Evolutionary conservation across 2,888 invertebrate species (phyloP).

Genomic region (Spialia ferax): DNA sequence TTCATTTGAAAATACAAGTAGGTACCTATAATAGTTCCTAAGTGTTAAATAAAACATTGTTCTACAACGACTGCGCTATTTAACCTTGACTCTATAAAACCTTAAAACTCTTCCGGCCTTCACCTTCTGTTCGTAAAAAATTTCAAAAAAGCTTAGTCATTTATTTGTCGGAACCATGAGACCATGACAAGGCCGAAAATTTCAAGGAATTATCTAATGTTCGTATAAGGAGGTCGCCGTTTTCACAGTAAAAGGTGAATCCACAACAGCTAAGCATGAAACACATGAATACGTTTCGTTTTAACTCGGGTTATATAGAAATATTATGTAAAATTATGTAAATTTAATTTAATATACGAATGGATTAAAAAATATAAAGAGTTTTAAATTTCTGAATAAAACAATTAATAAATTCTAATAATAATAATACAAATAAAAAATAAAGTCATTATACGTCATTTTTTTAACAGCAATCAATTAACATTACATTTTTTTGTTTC

Average conservation of each 20-base stretch:
- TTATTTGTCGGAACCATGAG: constrained; percentile 10
- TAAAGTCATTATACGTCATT: no score
- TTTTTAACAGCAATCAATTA: no score
- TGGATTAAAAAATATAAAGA: no score
- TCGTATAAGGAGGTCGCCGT: background rate
- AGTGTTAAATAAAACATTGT: background rate
- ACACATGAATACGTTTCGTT: no score
- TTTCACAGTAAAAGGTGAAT: background rate
- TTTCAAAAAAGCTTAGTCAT: constrained; percentile 23
- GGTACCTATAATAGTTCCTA: background rate
- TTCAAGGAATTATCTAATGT: constrained; percentile 14
- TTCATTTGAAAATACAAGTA: no score
- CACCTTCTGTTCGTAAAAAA: constrained; percentile 1
- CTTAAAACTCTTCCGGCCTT: constrained; percentile 12
- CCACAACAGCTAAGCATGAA: background rate
- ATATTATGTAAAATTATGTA: no score
- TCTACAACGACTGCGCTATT: background rate
- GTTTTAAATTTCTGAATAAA: no score
- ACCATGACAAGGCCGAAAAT: constrained; percentile 9
- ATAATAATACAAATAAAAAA: no score
- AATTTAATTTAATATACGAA: no score
- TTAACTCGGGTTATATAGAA: no score
- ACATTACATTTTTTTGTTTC: no score
- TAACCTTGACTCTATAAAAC: constrained; percentile 9
- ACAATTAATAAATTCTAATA: no score